Base-by-base conservation (phyloP, 2,113 vertebrate species). In the Mus spicilegus region DNA sequence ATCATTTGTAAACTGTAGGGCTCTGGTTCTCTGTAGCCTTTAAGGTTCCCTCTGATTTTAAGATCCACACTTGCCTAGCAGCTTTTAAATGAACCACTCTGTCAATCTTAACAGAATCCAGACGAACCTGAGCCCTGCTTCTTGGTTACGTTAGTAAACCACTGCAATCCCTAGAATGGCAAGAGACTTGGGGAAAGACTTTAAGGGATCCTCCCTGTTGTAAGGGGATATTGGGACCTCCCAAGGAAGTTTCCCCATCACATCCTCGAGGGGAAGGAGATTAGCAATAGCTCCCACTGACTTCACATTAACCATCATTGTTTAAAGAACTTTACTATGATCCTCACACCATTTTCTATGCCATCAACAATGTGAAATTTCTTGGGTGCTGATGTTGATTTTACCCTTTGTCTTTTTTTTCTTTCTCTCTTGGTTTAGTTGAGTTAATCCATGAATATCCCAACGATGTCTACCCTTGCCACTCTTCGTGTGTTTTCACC, bases 301-400 rank as follows among this genome's bases (percentile, higher is more conserved):
- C 42, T n/a, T n/a, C 5, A 7, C 8, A 24, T 42, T 54, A 73
- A 9, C 49, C 8, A 16, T 72, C 51, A 22, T 49, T n/a, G 58
- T 30, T 26, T 56, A 39, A 4, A 63, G 46, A 72, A 24, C 80
- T 93, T 86, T 86, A 39, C 26, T 78, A 56, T 81, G 19, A 19
- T 78, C 49, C 39, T 67, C 39, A 73, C 65, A 51, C 11, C 73
- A 3, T 93, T 33, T 69, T 92, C 17, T 63, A 26, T 65, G 76
- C 67, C 3, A 19, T 87, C 67, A 88, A 73, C 65, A 93, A 16
- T 85, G 58, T 81, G 36, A 90, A 51, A 10, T 58, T 94, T 87
- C 75, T 89, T 88, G 78, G 84, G 39, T 46, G 69, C 86, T 93
- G 39, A 49, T 24, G 42, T 77, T 82, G 61, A 9, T 87, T 96